Evolutionary conservation across 2,113 vertebrate genomes (phyloP).

Genomic region (Galeopterus variegatus): DNA sequence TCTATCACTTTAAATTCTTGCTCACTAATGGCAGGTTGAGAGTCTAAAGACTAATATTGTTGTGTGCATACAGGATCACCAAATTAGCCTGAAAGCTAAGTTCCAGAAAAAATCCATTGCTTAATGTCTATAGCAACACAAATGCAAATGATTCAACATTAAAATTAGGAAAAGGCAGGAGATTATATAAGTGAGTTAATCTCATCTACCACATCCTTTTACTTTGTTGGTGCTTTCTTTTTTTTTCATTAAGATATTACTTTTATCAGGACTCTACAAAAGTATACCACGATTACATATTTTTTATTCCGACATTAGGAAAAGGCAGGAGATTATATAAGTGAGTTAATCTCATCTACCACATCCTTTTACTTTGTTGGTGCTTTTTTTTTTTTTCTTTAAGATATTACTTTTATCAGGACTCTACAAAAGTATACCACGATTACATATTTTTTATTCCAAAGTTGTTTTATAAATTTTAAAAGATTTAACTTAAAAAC

Average conservation of each 20-base stretch:
- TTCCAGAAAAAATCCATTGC: background rate
- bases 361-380: background rate
- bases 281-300: background rate
- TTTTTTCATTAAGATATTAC: background rate
- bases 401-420: too few relatives aligned
- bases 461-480: background rate
- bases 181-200: background rate
- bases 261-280: background rate
- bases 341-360: background rate
- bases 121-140: background rate
- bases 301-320: background rate
- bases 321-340: background rate
- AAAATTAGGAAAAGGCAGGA: background rate
- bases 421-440: background rate
- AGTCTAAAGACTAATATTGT: background rate
- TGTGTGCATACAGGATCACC: background rate
- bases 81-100: background rate
- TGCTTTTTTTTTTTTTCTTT: background rate
- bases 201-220: background rate
- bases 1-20: background rate
- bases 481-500: background rate
- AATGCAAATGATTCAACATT: background rate
- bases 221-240: background rate
- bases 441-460: background rate
- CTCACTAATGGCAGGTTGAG: background rate